Evolutionary conservation across 2,113 vertebrate genomes (phyloP).

Genomic region (Tapirus terrestris): DNA sequence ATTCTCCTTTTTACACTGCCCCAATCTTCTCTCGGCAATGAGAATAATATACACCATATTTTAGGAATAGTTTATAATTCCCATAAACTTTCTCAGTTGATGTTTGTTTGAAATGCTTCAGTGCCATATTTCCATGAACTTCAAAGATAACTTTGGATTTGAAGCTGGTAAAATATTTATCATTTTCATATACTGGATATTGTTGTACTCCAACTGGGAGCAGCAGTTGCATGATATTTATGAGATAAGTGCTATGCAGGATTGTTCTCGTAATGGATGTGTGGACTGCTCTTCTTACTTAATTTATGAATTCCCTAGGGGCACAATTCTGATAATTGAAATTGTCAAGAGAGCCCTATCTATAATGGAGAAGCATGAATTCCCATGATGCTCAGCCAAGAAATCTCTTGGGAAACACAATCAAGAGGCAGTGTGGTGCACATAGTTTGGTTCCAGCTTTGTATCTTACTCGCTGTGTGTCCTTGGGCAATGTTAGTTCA

Average conservation of each 20-base stretch:
- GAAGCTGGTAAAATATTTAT: neutral
- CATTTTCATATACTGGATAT: neutral
- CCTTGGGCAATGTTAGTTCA: neutral
- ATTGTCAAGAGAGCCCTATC: neutral
- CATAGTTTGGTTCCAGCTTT: neutral
- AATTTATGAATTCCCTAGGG: conserved; percentile 33
- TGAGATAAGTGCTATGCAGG: neutral
- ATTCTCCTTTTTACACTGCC: neutral
- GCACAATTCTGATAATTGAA: conserved; percentile 53
- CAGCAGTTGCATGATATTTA: neutral
- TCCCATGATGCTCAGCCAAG: neutral
- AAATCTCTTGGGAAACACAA: neutral
- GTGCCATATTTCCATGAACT: neutral
- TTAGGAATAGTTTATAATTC: neutral
- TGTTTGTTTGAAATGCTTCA: conserved; percentile 3
- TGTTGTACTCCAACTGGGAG: neutral
- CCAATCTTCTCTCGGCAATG: neutral
- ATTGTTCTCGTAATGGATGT: conserved; percentile 7
- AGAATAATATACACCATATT: neutral
- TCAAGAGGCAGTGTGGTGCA: neutral
- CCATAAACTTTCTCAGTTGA: neutral
- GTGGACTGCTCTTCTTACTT: conserved; percentile 16
- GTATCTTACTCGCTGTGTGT: neutral
- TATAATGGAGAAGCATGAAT: conserved; percentile 28
- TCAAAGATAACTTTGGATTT: conserved; percentile 21